phyloP scores from a whole-genome alignment of 1,140 invertebrate genomes.

The Pemphigus obesinymphae region DNA sequence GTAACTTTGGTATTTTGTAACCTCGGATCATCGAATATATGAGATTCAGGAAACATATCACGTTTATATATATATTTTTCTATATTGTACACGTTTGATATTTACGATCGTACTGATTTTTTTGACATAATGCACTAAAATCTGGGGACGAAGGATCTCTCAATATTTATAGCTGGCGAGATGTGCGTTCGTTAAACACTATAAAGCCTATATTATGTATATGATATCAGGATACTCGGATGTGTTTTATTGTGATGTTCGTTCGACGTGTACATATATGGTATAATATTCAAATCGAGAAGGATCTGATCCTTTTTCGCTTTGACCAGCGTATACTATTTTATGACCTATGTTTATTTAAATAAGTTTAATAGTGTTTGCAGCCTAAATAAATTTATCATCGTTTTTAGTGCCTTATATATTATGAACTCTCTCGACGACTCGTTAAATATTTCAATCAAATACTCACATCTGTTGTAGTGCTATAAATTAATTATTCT shows the following conservation, averaged over 20 bases:
- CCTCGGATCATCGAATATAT: neutral
- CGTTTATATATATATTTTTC: neutral
- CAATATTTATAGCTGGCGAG: neutral
- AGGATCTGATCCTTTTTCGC: neutral
- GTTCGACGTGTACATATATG: neutral
- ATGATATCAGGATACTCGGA: no score
- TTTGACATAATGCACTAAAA: neutral
- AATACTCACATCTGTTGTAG: neutral
- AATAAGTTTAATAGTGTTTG: conserved; percentile 8
- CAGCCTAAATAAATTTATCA: neutral
- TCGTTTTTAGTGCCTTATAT: neutral
- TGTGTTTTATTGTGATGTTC: conserved; percentile 3
- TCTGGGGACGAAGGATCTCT: neutral
- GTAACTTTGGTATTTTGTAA: neutral
- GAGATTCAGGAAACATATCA: no score
- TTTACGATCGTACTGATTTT: conserved; percentile 2
- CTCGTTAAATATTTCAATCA: neutral
- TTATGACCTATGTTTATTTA: conserved; percentile 9
- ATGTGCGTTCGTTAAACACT: neutral
- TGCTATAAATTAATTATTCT: neutral
- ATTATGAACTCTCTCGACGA: neutral
- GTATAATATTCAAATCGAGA: neutral
- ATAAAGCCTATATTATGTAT: neutral
- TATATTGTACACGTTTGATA: neutral
- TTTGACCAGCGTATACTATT: neutral